Evolutionary conservation across 2,113 vertebrate species (phyloP).

Genomic region (Oreotrochilus melanogaster): DNA sequence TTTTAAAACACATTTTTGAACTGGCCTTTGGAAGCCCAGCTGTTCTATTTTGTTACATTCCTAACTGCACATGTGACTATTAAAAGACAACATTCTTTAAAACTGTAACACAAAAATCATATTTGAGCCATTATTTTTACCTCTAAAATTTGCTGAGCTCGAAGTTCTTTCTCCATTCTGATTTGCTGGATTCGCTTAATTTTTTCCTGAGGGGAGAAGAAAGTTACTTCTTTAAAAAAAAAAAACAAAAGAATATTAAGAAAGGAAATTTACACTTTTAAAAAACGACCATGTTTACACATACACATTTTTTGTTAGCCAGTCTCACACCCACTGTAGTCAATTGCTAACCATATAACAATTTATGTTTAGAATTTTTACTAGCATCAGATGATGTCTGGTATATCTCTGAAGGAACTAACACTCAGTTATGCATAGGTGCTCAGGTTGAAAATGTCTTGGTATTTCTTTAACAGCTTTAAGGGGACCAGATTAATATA

Average conservation of each 20-base stretch:
- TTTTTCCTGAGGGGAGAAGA: constrained; percentile 86
- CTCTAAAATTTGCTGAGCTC: constrained; percentile 97
- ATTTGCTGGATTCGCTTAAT: constrained; percentile 96
- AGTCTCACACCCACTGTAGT: neutral
- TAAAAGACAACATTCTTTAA: neutral
- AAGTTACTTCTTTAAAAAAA: neutral
- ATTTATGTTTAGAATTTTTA: neutral
- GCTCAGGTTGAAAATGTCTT: neutral
- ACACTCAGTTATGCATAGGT: neutral
- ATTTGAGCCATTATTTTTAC: constrained; percentile 75
- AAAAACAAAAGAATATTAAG: neutral
- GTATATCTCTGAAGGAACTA: neutral
- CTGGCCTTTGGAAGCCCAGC: constrained; percentile 54
- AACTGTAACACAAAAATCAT: neutral
- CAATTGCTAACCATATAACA: neutral
- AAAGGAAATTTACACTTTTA: neutral
- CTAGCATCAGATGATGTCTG: neutral
- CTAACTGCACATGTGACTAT: neutral
- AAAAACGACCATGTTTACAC: neutral
- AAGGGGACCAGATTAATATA: neutral
- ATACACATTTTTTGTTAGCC: neutral
- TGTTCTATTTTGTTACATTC: neutral
- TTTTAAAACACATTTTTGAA: neutral
- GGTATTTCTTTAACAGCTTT: neutral
- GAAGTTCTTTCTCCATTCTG: constrained; percentile 94